Conservation (phyloP, 2,113 vertebrate genomes). For the Pelmatolapia mariae region DNA sequence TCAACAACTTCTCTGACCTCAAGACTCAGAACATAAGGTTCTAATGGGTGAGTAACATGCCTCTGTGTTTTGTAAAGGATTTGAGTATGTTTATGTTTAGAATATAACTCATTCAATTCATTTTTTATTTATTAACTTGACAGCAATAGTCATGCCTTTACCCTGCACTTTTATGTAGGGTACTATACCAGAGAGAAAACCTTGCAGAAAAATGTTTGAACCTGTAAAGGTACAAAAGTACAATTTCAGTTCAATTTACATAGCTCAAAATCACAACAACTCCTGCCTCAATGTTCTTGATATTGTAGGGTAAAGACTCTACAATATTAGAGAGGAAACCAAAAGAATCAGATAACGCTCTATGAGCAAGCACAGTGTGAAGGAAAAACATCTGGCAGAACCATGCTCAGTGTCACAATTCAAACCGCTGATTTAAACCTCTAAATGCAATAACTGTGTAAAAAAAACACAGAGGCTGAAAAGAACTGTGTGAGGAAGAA, state of each 20-base stretch:
- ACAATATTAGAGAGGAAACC: not conserved
- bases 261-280: not conserved
- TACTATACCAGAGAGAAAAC: rapidly evolving
- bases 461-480: too few relatives aligned
- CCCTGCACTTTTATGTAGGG: rapidly evolving
- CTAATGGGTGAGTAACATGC: not conserved
- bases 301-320: not conserved
- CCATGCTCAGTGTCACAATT: rapidly evolving
- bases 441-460: rapidly evolving
- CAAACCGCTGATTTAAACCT: not conserved
- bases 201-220: not conserved
- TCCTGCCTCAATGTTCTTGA: not conserved
- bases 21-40: not conserved
- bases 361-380: not conserved
- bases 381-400: not conserved
- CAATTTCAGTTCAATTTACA: not conserved
- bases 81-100: rapidly evolving
- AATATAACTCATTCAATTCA: not conserved
- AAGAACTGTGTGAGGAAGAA: too few relatives aligned
- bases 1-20: not conserved
- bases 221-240: not conserved
- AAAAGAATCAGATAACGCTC: not conserved
- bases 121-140: rapidly evolving
- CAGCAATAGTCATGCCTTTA: not conserved
- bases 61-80: not conserved